Evolutionary conservation across 2,888 invertebrate genomes (phyloP).

Genomic region (Drosophila dives): DNA sequence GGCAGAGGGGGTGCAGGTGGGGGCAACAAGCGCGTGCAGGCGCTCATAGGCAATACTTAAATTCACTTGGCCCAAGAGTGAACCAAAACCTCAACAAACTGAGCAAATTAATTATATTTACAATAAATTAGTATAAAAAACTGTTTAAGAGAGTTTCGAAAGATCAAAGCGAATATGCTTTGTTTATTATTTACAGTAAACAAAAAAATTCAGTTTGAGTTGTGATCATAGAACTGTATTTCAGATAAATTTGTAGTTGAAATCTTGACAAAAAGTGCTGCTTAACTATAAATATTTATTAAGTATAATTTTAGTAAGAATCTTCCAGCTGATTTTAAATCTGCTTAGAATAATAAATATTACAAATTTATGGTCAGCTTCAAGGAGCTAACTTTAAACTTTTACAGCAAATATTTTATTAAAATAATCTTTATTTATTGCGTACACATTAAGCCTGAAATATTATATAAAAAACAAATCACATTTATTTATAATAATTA

Average conservation of each 20-base stretch:
- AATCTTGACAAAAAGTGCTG: background rate
- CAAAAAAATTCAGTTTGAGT: no score
- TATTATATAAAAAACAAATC: background rate
- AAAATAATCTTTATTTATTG: no score
- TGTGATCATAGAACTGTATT: background rate
- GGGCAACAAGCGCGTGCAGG: constrained; percentile 23
- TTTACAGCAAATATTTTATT: no score
- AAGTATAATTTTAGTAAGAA: no score
- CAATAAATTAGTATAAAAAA: background rate
- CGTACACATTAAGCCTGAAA: background rate
- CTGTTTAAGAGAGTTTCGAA: background rate
- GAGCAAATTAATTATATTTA: background rate
- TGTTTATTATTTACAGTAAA: background rate
- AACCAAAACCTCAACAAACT: constrained; percentile 12
- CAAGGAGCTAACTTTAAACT: no score
- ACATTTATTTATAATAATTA: background rate
- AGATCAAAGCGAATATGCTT: background rate
- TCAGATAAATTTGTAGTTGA: background rate
- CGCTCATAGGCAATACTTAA: constrained; percentile 46
- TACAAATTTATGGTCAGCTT: background rate
- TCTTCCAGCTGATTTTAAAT: background rate
- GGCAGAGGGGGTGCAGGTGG: background rate
- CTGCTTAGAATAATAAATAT: background rate
- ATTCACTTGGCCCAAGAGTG: constrained; percentile 39
- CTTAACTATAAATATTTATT: background rate